Evolutionary conservation across 2,797 vertebrate species (phyloP).

Genomic region (Peromyscus melanophrys): DNA sequence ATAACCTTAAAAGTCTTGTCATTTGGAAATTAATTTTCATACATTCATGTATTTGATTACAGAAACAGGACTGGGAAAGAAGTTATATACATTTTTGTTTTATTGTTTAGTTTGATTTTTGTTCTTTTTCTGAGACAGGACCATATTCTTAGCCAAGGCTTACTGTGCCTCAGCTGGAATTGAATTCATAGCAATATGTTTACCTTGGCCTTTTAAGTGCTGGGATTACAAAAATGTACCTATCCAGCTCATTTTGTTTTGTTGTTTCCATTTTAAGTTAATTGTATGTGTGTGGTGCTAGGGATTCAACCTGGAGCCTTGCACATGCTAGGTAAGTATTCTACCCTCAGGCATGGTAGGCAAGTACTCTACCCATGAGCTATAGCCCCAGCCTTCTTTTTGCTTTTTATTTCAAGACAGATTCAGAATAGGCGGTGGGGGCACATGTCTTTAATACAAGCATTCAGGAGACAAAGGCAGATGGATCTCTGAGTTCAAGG

Average conservation of each 20-base stretch:
- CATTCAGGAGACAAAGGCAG: background rate
- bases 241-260: background rate
- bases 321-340: background rate
- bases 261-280: background rate
- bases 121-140: background rate
- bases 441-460: background rate
- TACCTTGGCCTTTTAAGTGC: background rate
- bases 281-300: background rate
- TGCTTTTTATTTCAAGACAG: background rate
- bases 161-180: background rate
- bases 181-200: background rate
- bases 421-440: background rate
- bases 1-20: conserved; percentile 23
- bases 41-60: conserved; percentile 4
- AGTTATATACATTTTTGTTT: background rate
- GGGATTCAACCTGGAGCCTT: background rate
- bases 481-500: background rate
- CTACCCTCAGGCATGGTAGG: background rate
- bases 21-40: conserved; percentile 46
- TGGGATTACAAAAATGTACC: background rate
- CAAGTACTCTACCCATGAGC: background rate
- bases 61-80: conserved; percentile 33
- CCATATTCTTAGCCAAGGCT: background rate
- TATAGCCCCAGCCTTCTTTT: background rate
- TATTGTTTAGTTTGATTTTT: background rate